Conservation (phyloP, 2,797 vertebrate genomes). For the Gambusia yucatana region DNA sequence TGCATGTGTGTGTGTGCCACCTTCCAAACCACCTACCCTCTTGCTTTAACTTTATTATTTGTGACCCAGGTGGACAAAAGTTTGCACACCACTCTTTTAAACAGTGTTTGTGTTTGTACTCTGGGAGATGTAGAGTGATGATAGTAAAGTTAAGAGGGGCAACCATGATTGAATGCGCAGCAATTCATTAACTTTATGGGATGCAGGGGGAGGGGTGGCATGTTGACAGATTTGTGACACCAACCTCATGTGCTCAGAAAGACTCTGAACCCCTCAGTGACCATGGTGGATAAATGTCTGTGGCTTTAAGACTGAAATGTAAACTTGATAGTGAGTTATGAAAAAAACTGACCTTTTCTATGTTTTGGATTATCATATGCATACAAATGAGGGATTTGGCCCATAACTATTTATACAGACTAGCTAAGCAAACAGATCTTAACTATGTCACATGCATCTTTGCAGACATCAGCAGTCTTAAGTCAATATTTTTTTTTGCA, state of each 20-base stretch:
- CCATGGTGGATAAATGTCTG: too few relatives aligned
- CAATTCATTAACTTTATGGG: not conserved
- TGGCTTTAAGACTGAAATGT: too few relatives aligned
- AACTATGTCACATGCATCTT: not conserved
- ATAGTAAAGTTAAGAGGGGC: not conserved
- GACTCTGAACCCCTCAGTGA: not conserved
- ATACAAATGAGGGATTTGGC: not conserved
- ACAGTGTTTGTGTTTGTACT: not conserved
- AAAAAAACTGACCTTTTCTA: too few relatives aligned
- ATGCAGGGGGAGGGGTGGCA: not conserved
- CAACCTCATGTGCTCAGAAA: not conserved
- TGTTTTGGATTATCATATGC: not conserved
- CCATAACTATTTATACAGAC: not conserved
- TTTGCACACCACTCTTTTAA: not conserved
- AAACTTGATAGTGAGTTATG: too few relatives aligned
- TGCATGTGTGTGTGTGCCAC: too few relatives aligned
- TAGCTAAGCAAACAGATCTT: not conserved
- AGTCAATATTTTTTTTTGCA: not conserved
- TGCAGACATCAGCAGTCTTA: not conserved
- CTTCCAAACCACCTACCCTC: too few relatives aligned
- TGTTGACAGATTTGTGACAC: not conserved
- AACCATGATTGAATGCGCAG: not conserved
- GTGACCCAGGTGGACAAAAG: not conserved
- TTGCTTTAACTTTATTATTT: too few relatives aligned
- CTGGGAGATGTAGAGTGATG: not conserved